Evolutionary conservation across 53 echinoderm and acorn worm species (phyloP), one percentile per base, ranked within the genome.

Genomic region (Crossaster papposus): DNA sequence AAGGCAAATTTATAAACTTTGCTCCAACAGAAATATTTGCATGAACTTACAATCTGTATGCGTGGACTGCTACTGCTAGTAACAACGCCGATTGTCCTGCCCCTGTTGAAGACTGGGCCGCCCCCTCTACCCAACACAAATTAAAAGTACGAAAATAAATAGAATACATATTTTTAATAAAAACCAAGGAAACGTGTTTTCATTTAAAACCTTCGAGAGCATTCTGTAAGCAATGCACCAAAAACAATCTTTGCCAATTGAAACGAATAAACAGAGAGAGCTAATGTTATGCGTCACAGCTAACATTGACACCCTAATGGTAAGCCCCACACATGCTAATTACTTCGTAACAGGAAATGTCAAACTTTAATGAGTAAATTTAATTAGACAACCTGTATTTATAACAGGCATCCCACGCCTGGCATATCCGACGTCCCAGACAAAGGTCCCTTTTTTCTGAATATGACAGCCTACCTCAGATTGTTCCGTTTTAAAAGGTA

Each of bases 41-140:
- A 9, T 9, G 9, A 44, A 99, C 99, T 96, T 88, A 99, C 99
- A 96, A 99, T 99, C 94, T 99, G 78, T 96, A 99, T 75, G 99
- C 96, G 83, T 96, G 99, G n/a, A 96, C 99, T 68, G 99, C 96
- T 30, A 96, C 96, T 22, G 99, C 99, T 38, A 95, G 90, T 65
- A 99, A 72, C 52, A 99, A 86, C 51, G 94, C 93, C 30, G 96
- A 94, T 75, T 96, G 94, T 6, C 94, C 93, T 23, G 79, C 87
- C 6, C 91, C 88, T 78, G 85, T 62, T 32, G 89, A 38, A 17
- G 95, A 76, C 36, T 91, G 80, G 71, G 76, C 37, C 11, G 91
- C 80, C 77, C 51, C 84, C 64, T 88, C 82, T 91, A 89, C 13
- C n/a, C n/a, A n/a, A n/a, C n/a, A n/a, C n/a, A n/a, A n/a, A n/a